phyloP scores from a whole-genome alignment of 1,140 invertebrate genomes.

The Papilio xuthus region DNA sequence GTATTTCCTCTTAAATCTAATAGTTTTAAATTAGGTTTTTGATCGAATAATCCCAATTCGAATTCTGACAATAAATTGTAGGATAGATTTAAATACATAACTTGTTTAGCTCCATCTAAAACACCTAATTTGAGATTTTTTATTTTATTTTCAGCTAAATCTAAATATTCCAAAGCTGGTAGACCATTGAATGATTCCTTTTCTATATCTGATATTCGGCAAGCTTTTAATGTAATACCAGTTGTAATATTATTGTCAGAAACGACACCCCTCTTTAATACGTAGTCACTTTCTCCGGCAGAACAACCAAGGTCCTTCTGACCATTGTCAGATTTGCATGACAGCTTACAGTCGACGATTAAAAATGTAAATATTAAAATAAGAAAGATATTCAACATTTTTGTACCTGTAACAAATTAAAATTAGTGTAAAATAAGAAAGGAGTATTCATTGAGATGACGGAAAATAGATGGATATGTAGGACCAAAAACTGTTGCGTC shows the following conservation, averaged over 20 bases:
- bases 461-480: too few relatives aligned
- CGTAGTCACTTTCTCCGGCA: constrained; percentile 41
- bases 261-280: constrained; percentile 54
- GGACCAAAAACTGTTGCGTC: too few relatives aligned
- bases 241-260: constrained; percentile 58
- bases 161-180: constrained; percentile 52
- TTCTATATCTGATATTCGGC: constrained; percentile 58
- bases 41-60: constrained; percentile 60
- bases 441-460: too few relatives aligned
- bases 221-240: constrained; percentile 51
- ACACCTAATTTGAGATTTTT: constrained; percentile 54
- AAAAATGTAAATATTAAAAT: constrained; percentile 1
- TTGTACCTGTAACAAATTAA: background rate
- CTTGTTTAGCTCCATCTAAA: constrained; percentile 49
- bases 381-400: background rate
- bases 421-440: too few relatives aligned
- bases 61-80: constrained; percentile 58
- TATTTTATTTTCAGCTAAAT: constrained; percentile 65
- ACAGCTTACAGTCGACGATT: background rate
- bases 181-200: constrained; percentile 59
- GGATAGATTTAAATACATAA: constrained; percentile 62
- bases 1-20: constrained; percentile 64
- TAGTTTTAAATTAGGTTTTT: constrained; percentile 51
- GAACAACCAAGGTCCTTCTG: constrained; percentile 45
- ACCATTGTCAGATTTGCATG: constrained; percentile 34